These are phyloP conservation scores for Sebastes fasciatus DNA, from an alignment of 2,113 vertebrate genomes.

Conservation along the genomic window DNA sequence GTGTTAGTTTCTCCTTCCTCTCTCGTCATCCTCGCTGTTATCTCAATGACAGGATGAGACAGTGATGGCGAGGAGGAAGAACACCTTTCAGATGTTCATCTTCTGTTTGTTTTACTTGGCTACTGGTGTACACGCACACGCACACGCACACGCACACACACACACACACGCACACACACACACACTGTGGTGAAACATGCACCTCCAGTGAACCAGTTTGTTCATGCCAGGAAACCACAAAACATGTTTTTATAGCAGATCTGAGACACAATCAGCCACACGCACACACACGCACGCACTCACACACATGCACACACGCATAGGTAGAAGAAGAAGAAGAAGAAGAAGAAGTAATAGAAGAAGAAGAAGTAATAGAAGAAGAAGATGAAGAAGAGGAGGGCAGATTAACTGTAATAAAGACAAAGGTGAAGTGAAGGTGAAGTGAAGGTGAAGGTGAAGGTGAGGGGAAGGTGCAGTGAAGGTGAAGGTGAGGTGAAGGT, in stretches of 20 bases:
- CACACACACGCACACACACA: background rate
- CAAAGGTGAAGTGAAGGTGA: background rate
- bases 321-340: no score
- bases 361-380: no score
- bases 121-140: background rate
- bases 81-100: background rate
- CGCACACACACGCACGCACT: background rate
- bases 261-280: background rate
- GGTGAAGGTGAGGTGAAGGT: no score
- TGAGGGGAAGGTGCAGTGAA: no score
- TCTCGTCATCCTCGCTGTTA: background rate
- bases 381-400: background rate
- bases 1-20: no score
- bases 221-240: background rate
- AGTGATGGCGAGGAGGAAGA: background rate
- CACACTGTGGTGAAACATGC: background rate
- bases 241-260: constrained; percentile 1
- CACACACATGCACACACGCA: background rate
- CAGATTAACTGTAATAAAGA: background rate
- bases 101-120: constrained; percentile 1
- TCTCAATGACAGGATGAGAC: background rate
- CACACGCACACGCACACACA: background rate
- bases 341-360: no score
- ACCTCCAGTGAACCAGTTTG: constrained; percentile 3
- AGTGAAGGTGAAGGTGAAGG: no score